Percentiles rank a stretch among this genome's conserved stretches.
phyloP scores from a whole-genome alignment of 2,113 vertebrate genomes.

The Pelvicachromis taeniatus region DNA sequence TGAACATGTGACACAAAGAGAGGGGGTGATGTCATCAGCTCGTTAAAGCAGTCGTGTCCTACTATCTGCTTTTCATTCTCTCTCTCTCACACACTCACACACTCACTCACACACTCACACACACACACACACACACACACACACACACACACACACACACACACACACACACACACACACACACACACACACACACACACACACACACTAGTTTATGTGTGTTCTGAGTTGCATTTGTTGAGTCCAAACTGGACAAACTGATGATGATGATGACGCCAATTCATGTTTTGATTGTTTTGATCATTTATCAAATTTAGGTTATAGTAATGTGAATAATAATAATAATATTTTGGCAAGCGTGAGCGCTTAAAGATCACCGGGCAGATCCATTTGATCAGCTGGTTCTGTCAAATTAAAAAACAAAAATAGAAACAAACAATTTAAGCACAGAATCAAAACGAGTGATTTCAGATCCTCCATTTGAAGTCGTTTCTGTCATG shows the following conservation, averaged over 20 bases:
- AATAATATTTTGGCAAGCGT: neutral
- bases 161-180: too few relatives aligned
- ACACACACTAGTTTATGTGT: neutral
- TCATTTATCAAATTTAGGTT: neutral
- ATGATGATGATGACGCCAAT: neutral
- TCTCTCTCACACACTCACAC: too few relatives aligned
- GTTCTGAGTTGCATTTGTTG: neutral
- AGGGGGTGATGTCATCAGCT: constrained; percentile 2
- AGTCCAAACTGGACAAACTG: neutral
- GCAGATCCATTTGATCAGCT: neutral
- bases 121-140: neutral
- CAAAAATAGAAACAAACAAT: neutral
- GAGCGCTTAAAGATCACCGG: neutral
- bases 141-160: neutral
- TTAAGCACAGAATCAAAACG: neutral
- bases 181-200: neutral
- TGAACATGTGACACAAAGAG: neutral
- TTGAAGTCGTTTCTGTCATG: neutral
- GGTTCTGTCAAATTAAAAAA: neutral
- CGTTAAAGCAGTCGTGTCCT: neutral
- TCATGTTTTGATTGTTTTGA: neutral
- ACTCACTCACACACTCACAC: neutral
- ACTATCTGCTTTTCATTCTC: too few relatives aligned
- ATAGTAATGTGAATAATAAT: neutral
- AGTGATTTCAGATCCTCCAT: neutral